A percentile compares a stretch with the other conserved stretches of the same genome.
Conservation (phyloP, 2,113 vertebrate genomes). For the Podarcis muralis region DNA sequence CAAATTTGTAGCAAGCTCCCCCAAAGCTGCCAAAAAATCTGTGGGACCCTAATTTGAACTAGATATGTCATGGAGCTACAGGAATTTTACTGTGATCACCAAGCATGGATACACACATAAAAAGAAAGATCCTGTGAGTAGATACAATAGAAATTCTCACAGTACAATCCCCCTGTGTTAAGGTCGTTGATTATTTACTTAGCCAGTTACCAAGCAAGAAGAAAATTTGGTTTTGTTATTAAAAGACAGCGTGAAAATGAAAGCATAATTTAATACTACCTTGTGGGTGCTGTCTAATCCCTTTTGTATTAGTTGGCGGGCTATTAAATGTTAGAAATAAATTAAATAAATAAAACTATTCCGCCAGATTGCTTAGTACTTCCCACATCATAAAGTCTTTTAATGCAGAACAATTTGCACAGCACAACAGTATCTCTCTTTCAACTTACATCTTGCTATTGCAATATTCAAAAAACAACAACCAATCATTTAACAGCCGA, state of each 20-base stretch:
- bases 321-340: background rate
- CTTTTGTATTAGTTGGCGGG: background rate
- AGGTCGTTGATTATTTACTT: background rate
- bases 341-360: slow-evolving; percentile 22
- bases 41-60: no score
- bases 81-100: background rate
- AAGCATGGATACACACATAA: background rate
- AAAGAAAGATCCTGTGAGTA: background rate
- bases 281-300: background rate
- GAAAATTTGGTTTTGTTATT: background rate
- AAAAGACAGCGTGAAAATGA: background rate
- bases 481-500: slow-evolving; percentile 55
- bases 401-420: background rate
- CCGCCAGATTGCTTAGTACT: background rate
- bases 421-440: background rate
- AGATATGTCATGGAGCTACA: background rate
- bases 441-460: slow-evolving; percentile 29
- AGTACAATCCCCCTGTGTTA: background rate
- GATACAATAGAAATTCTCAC: background rate
- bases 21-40: background rate
- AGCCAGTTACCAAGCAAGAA: background rate
- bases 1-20: background rate
- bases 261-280: slow-evolving; percentile 14
- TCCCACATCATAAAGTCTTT: background rate
- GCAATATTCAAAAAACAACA: slow-evolving; percentile 13